Evolutionary conservation across 1,140 invertebrate genomes (phyloP).

Genomic region (Sipha flava): DNA sequence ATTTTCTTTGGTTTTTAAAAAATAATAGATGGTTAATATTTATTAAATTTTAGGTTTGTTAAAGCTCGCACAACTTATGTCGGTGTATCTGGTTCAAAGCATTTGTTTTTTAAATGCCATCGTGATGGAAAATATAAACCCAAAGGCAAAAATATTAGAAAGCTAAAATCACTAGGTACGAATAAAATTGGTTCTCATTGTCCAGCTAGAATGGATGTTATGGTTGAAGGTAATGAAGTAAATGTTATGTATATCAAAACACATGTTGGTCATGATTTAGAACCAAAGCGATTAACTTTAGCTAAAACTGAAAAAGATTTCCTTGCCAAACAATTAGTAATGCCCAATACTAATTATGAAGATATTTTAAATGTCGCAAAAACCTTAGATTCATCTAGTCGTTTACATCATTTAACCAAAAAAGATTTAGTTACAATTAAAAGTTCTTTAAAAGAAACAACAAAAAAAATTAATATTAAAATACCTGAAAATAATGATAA

Average conservation of each 20-base stretch:
- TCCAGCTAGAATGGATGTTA: constrained; percentile 27
- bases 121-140: constrained; percentile 28
- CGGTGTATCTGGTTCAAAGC: constrained; percentile 13
- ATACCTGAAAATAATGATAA: not conserved
- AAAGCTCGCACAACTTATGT: constrained; percentile 24
- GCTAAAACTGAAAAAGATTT: constrained; percentile 8
- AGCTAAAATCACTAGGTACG: constrained; percentile 5
- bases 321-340: constrained; percentile 2
- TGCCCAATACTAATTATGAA: constrained; percentile 20
- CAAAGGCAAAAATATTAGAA: constrained; percentile 26
- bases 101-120: constrained; percentile 29
- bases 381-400: not conserved
- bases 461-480: not conserved
- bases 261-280: constrained; percentile 26
- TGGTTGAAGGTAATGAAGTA: constrained; percentile 7
- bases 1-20: no score
- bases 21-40: no score
- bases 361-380: constrained; percentile 26
- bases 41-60: constrained; percentile 5
- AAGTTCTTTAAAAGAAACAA: constrained; percentile 9
- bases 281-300: constrained; percentile 10
- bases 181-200: constrained; percentile 26
- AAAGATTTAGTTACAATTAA: constrained; percentile 28
- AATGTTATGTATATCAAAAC: constrained; percentile 24
- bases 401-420: constrained; percentile 7